Conservation (phyloP, 1,140 invertebrate genomes). For the Zaprionus camerounensis region DNA sequence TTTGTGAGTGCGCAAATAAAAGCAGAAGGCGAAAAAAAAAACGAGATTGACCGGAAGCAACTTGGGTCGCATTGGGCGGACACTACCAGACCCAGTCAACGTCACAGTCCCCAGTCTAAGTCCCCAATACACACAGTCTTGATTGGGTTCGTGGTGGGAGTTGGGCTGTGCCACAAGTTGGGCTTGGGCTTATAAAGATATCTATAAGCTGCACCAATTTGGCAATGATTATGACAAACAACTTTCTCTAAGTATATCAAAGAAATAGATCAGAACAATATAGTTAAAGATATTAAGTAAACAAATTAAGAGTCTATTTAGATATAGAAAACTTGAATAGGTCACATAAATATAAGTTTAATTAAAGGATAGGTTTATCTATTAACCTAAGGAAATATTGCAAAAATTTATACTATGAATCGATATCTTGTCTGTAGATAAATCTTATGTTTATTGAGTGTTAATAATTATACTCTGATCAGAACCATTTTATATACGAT, state of each 20-base stretch:
- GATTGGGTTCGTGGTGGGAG: slow-evolving; percentile 12
- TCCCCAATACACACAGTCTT: slow-evolving; percentile 1
- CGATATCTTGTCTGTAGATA: no score
- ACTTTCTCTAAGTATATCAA: slow-evolving; percentile 23
- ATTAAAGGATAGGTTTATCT: no score
- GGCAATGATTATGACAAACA: slow-evolving; percentile 17
- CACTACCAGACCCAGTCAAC: slow-evolving; percentile 12
- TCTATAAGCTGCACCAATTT: slow-evolving; percentile 16
- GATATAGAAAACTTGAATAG: not conserved
- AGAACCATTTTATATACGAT: no score
- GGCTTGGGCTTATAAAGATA: slow-evolving; percentile 9
- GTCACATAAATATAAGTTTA: not conserved
- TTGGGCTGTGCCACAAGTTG: slow-evolving; percentile 25
- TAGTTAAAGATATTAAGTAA: not conserved
- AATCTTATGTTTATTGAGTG: no score
- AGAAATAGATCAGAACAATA: not conserved
- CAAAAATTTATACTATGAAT: no score
- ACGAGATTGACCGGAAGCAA: slow-evolving; percentile 74
- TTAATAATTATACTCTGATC: no score
- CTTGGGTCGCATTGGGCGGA: slow-evolving; percentile 65
- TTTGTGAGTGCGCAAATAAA: slow-evolving; percentile 67
- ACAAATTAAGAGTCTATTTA: not conserved
- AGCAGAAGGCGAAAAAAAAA: slow-evolving; percentile 69
- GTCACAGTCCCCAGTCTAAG: slow-evolving; percentile 20
- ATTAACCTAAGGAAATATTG: no score